Conservation (phyloP, 2,888 invertebrate genomes). For the Laothoe populi region DNA sequence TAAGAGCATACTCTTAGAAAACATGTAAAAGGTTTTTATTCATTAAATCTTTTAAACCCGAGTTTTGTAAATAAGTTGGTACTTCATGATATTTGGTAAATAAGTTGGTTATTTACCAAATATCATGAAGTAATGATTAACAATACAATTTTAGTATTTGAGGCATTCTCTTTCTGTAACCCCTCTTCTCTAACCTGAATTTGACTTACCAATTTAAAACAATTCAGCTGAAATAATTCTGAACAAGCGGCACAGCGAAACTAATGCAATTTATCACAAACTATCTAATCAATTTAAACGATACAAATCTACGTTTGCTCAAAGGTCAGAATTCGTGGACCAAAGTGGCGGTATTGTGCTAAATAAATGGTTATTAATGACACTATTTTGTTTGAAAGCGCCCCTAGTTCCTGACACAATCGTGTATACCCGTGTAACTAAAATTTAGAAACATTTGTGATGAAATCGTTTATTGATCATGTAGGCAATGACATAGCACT, state of each 20-base stretch:
- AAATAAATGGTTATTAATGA: slow-evolving; percentile 85
- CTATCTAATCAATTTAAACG: slow-evolving; percentile 81
- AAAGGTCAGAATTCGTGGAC: slow-evolving; percentile 72
- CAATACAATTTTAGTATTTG: neutral
- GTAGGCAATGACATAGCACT: too few relatives aligned
- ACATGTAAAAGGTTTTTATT: too few relatives aligned
- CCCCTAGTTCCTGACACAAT: slow-evolving; percentile 55
- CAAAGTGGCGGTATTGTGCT: slow-evolving; percentile 79
- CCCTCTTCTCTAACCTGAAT: too few relatives aligned
- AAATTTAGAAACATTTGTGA: neutral
- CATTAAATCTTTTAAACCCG: neutral
- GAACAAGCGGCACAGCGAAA: slow-evolving; percentile 54
- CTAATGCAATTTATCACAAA: slow-evolving; percentile 73
- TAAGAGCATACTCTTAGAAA: too few relatives aligned
- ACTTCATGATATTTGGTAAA: too few relatives aligned
- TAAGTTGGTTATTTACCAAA: too few relatives aligned
- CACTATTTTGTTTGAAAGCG: slow-evolving; percentile 54
- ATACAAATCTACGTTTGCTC: slow-evolving; percentile 77
- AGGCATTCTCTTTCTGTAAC: neutral
- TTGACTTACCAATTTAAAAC: neutral
- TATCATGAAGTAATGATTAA: neutral
- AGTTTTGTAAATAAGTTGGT: too few relatives aligned
- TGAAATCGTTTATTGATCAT: too few relatives aligned
- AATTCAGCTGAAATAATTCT: slow-evolving; percentile 32
- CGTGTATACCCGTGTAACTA: neutral